These are phyloP conservation scores for Characodon lateralis DNA, from an alignment of 2,797 vertebrate genomes.

Conservation along the genomic window DNA sequence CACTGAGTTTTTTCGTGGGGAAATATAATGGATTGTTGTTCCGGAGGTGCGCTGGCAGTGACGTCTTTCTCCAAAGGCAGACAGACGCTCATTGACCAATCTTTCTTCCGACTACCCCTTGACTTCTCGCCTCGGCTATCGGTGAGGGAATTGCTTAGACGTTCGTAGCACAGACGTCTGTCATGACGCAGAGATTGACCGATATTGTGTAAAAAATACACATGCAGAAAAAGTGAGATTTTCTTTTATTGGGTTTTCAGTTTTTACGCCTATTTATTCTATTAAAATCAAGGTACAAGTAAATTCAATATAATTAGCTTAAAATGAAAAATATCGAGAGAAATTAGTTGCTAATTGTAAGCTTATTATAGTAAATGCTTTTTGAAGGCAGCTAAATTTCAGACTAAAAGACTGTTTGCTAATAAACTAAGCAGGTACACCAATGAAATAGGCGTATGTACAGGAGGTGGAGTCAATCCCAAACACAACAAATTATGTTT, in stretches of 20 bases:
- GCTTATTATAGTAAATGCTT: background rate
- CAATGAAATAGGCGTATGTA: background rate
- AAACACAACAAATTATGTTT: background rate
- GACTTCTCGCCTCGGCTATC: slow-evolving; percentile 49
- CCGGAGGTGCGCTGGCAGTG: slow-evolving; percentile 44
- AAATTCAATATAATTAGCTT: background rate
- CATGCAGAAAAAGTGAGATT: background rate
- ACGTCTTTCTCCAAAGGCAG: slow-evolving; percentile 60
- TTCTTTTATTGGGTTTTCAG: background rate
- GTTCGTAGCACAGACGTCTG: slow-evolving; percentile 14
- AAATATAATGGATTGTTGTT: slow-evolving; percentile 12
- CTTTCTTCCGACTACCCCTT: slow-evolving; percentile 51
- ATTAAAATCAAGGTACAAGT: background rate
- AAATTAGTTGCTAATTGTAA: too few species aligned
- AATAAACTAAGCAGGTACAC: background rate
- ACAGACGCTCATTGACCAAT: slow-evolving; percentile 59
- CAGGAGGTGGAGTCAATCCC: background rate
- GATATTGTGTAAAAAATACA: background rate
- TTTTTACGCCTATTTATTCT: too few species aligned
- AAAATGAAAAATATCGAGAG: background rate
- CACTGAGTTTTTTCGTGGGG: background rate
- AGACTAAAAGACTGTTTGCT: background rate
- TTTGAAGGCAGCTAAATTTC: background rate
- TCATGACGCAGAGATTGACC: slow-evolving; percentile 12
- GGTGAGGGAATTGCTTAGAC: slow-evolving; percentile 31